Conservation (phyloP, 2,113 vertebrate species). For the Glareola pratincola region DNA sequence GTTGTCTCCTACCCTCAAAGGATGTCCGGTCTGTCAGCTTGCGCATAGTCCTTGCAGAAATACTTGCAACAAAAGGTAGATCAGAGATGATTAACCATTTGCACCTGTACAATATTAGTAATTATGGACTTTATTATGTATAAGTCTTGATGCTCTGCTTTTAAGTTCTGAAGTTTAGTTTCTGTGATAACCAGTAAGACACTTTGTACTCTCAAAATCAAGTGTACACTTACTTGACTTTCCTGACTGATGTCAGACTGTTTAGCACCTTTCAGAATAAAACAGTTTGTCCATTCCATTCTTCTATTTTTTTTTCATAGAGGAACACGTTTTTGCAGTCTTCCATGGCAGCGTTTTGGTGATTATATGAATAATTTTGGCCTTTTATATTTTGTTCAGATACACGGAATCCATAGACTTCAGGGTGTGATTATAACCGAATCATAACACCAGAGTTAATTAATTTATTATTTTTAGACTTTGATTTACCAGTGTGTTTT, state of each 20-base stretch:
- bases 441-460: neutral
- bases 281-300: neutral
- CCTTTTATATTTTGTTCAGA: neutral
- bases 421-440: neutral
- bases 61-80: slow-evolving; percentile 93
- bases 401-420: neutral
- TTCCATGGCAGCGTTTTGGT: neutral
- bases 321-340: neutral
- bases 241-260: neutral
- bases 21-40: slow-evolving; percentile 90
- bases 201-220: neutral
- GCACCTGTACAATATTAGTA: neutral
- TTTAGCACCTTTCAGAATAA: neutral
- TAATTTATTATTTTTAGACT: neutral
- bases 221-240: neutral
- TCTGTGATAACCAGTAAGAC: neutral
- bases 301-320: neutral
- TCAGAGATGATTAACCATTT: neutral
- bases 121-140: neutral
- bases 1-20: slow-evolving; percentile 88
- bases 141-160: neutral
- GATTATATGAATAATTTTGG: neutral
- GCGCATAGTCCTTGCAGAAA: slow-evolving; percentile 92
- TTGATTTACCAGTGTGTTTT: neutral
- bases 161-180: neutral